Percentiles rank a stretch among this genome's conserved stretches.
Evolutionary conservation across 2,888 invertebrate genomes (phyloP).

Genomic region (Cerceris rybyensis): DNA sequence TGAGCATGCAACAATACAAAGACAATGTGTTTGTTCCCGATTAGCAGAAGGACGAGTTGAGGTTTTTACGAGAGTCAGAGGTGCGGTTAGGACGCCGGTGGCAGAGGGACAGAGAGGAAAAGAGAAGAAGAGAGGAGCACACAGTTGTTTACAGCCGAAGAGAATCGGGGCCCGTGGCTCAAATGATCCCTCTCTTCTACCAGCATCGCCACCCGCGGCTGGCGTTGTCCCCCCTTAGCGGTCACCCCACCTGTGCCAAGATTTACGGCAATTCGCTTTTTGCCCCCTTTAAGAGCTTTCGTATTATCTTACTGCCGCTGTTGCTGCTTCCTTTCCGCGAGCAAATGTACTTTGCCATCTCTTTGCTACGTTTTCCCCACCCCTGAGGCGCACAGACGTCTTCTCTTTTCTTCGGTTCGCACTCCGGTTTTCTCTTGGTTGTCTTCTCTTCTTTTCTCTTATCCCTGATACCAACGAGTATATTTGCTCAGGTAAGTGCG

Average conservation of each 20-base stretch:
- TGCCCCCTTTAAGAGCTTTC: slow-evolving; percentile 67
- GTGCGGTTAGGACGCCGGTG: slow-evolving; percentile 18
- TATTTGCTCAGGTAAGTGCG: slow-evolving; percentile 64
- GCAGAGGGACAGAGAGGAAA: background rate
- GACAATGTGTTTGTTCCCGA: slow-evolving; percentile 78
- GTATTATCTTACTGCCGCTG: slow-evolving; percentile 66
- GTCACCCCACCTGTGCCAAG: slow-evolving; percentile 59
- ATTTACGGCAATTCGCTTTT: slow-evolving; percentile 69
- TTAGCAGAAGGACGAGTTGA: slow-evolving; percentile 71
- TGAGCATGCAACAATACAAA: slow-evolving; percentile 63
- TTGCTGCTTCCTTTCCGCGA: slow-evolving; percentile 53
- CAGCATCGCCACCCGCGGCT: background rate
- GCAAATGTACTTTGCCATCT: slow-evolving; percentile 48
- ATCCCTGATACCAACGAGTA: slow-evolving; percentile 62
- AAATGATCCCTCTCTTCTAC: slow-evolving; percentile 61
- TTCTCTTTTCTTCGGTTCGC: background rate
- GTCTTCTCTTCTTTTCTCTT: slow-evolving; percentile 12
- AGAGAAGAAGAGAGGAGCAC: slow-evolving; percentile 10
- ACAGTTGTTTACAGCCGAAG: slow-evolving; percentile 71
- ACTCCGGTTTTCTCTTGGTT: slow-evolving; percentile 16
- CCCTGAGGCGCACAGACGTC: background rate
- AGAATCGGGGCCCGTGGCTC: slow-evolving; percentile 72
- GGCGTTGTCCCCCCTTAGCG: slow-evolving; percentile 1
- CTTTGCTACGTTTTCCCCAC: background rate
- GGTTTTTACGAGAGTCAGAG: slow-evolving; percentile 67